Base-by-base conservation (phyloP, 1,140 invertebrate species). In the Solen grandis region DNA sequence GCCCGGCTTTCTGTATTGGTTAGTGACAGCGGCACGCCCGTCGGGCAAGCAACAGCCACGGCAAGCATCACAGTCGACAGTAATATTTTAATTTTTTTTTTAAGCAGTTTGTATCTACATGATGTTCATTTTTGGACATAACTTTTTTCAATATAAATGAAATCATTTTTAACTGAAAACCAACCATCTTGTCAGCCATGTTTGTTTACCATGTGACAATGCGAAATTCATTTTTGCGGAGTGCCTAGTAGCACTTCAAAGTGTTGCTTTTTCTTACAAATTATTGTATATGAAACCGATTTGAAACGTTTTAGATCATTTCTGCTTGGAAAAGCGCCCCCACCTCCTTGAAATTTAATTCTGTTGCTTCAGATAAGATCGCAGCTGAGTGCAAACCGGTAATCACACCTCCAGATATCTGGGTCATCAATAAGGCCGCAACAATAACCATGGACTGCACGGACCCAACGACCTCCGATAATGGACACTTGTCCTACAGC, bases 391-490 rank as follows among this genome's bases (percentile, higher is more conserved):
- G 75, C 33, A 38, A 33, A 5, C 46, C 52, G 27, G 75, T 31
- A 8, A 25, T 77, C 4, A 77, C 59, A 25, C 63, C 62, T 4
- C 75, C 75, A 1, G 22, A 16, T 38, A 46, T 77, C 29, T 77
- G 75, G 75, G 46, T 77, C 4, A 27, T 35, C 16, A 33, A 25
- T 14, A 68, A 19, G 0, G 66, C 62, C 46, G 75, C 41, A 31
- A 68, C 16, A 27, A 59, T 77, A 19, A 77, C 60, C 19, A 77
- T 77, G 75, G 75, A 68, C 22, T 77, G 75, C 59, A 68, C 52
- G 10, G 75, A 77, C 55, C 75, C 62, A 10, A 77, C 75, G 1
- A 68, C 4, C 31, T 22, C 0, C 27, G 41, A 22, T 1, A 65
- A 14, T 22, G 50, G 54, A 19, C 62, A 77, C 55, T 36, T 77